These are phyloP conservation scores for Ormyrus rosae DNA, from an alignment of 2,888 invertebrate species.

Conservation along the genomic window DNA sequence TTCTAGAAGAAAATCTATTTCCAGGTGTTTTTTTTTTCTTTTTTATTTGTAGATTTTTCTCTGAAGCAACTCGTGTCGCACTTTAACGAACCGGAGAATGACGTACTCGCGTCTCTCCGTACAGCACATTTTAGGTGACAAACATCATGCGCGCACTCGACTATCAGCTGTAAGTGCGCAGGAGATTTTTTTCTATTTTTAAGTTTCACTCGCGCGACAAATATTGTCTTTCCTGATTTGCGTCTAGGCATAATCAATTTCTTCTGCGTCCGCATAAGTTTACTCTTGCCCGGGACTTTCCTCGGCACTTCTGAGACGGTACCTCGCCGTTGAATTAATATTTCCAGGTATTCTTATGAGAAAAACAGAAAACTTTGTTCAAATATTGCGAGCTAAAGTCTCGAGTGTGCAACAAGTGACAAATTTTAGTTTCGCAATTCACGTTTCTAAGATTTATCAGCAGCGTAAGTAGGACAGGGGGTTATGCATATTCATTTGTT, in stretches of 20 bases:
- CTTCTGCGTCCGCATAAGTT: background rate
- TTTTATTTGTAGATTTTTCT: background rate
- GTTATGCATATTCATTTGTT: too few species aligned
- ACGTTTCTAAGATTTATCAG: too few species aligned
- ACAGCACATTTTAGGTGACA: background rate
- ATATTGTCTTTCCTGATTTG: constrained; percentile 37
- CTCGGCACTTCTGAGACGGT: constrained; percentile 7
- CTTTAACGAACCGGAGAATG: constrained; percentile 7
- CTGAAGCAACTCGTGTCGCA: constrained; percentile 12
- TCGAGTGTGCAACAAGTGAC: too few species aligned
- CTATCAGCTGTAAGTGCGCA: constrained; percentile 30
- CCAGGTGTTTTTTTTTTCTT: background rate
- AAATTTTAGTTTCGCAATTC: too few species aligned
- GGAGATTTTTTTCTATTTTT: constrained; percentile 14
- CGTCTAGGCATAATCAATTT: constrained; percentile 25
- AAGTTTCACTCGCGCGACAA: constrained; percentile 8
- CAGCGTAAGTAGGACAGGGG: too few species aligned
- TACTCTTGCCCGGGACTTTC: constrained; percentile 3
- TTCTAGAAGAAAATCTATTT: too few species aligned
- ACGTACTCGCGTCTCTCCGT: constrained; percentile 1
- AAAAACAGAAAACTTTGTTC: background rate
- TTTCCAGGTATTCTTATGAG: constrained; percentile 6
- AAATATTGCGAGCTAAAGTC: too few species aligned
- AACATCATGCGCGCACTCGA: constrained; percentile 1
- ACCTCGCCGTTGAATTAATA: background rate